Evolutionary conservation across 2,888 invertebrate species (phyloP).

Genomic region (Oscheius sp.): DNA sequence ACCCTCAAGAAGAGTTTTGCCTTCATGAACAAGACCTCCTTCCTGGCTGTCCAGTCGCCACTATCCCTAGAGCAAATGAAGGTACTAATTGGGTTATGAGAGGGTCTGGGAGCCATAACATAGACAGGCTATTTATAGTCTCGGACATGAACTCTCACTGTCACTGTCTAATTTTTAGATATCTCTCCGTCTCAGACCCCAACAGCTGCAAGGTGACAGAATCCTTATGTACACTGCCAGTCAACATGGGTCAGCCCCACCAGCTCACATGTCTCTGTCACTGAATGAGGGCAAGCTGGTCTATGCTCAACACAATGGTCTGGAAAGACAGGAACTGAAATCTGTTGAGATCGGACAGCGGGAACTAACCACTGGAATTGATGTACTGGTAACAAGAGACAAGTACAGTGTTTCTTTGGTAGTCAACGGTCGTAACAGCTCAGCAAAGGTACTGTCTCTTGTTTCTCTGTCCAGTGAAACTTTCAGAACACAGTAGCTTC

Average conservation of each 20-base stretch:
- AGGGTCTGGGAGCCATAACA: background rate
- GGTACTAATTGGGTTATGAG: slow-evolving; percentile 15
- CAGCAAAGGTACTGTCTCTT: background rate
- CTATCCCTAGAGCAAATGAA: slow-evolving; percentile 24
- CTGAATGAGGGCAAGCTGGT: slow-evolving; percentile 23
- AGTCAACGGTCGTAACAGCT: slow-evolving; percentile 13
- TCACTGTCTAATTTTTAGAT: slow-evolving; percentile 4
- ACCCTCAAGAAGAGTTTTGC: slow-evolving; percentile 25
- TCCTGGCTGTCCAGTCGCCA: slow-evolving; percentile 28
- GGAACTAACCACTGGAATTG: background rate
- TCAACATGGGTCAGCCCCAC: slow-evolving; percentile 33
- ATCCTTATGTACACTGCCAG: slow-evolving; percentile 60
- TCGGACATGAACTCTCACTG: background rate
- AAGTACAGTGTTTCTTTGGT: slow-evolving; percentile 22
- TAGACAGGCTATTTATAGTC: background rate
- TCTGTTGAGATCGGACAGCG: background rate
- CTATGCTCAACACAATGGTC: slow-evolving; percentile 29
- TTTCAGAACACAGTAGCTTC: slow-evolving; percentile 27
- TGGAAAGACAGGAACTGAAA: slow-evolving; percentile 27
- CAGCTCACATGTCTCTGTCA: slow-evolving; percentile 28
- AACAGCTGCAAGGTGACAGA: slow-evolving; percentile 52
- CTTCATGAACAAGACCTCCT: slow-evolving; percentile 37
- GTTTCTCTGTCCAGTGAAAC: background rate
- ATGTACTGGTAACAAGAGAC: slow-evolving; percentile 17
- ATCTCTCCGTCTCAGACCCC: slow-evolving; percentile 23